Percentiles rank a stretch among this genome's conserved stretches.
Conservation (phyloP, 2,888 invertebrate genomes). For the Tachina lurida region DNA sequence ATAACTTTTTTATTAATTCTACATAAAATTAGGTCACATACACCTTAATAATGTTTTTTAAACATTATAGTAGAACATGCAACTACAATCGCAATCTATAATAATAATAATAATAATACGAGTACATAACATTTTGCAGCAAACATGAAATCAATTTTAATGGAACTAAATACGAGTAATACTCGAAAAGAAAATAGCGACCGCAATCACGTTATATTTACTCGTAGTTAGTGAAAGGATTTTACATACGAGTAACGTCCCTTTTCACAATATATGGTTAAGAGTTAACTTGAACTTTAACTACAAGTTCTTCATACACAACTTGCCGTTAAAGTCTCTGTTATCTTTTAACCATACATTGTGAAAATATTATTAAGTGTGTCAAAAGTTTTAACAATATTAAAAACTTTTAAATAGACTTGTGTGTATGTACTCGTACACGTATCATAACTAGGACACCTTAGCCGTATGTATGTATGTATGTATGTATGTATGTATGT, state of each 20-base stretch:
- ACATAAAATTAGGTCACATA: constrained; percentile 56
- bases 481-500: no score
- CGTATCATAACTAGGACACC: background rate
- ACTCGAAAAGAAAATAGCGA: background rate
- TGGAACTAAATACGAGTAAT: background rate
- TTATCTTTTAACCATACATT: no score
- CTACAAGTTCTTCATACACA: no score
- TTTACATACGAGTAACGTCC: no score
- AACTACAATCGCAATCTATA: constrained; percentile 41
- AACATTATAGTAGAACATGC: constrained; percentile 60
- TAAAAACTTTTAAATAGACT: background rate
- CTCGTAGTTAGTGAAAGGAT: background rate
- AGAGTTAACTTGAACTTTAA: no score
- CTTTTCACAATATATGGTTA: no score
- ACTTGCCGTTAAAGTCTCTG: no score
- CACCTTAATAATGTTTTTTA: constrained; percentile 27
- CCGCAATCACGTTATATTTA: background rate
- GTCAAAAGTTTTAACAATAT: background rate
- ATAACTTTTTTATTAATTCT: constrained; percentile 23
- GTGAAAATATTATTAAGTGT: no score
- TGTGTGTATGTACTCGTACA: background rate
- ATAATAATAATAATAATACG: no score
- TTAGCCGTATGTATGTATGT: background rate
- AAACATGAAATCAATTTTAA: constrained; percentile 25
- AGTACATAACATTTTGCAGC: constrained; percentile 16